Evolutionary conservation across 2,797 vertebrate species (phyloP).

Genomic region (Parauchenoglanis punctatus): DNA sequence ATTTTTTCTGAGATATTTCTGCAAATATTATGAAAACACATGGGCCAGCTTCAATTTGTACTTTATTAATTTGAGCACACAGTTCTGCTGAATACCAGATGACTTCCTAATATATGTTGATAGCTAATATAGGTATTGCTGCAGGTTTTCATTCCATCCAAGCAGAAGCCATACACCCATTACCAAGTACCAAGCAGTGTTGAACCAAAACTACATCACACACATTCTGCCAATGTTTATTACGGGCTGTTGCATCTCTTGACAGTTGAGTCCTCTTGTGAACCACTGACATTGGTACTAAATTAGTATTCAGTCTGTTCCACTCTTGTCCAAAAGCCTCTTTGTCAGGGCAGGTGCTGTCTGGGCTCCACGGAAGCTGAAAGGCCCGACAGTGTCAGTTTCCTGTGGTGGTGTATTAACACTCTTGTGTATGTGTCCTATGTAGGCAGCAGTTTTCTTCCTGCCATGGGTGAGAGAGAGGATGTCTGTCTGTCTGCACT

Average conservation of each 20-base stretch:
- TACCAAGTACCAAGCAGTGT: not conserved
- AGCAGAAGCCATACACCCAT: not conserved
- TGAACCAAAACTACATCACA: not conserved
- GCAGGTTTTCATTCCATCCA: not conserved
- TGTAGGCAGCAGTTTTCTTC: slow-evolving; percentile 73
- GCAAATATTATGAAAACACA: not conserved
- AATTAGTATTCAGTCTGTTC: slow-evolving; percentile 64
- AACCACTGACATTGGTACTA: slow-evolving; percentile 37
- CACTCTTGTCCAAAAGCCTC: slow-evolving; percentile 65
- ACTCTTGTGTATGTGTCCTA: slow-evolving; percentile 77
- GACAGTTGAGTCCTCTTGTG: slow-evolving; percentile 29
- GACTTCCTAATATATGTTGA: not conserved
- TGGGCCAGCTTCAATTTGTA: not conserved
- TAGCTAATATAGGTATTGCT: not conserved
- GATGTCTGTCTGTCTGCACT: slow-evolving; percentile 37
- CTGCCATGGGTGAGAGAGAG: slow-evolving; percentile 76
- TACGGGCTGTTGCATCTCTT: slow-evolving; percentile 30
- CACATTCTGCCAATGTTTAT: slow-evolving; percentile 11
- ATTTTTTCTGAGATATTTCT: not conserved
- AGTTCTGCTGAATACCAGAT: not conserved
- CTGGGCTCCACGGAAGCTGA: slow-evolving; percentile 68
- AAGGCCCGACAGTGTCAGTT: slow-evolving; percentile 64
- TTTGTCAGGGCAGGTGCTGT: slow-evolving; percentile 78
- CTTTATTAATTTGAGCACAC: not conserved
- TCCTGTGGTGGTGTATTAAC: slow-evolving; percentile 74